These are phyloP conservation scores for Gonioctena quinquepunctata DNA, from an alignment of 1,140 invertebrate species.

Conservation along the genomic window DNA sequence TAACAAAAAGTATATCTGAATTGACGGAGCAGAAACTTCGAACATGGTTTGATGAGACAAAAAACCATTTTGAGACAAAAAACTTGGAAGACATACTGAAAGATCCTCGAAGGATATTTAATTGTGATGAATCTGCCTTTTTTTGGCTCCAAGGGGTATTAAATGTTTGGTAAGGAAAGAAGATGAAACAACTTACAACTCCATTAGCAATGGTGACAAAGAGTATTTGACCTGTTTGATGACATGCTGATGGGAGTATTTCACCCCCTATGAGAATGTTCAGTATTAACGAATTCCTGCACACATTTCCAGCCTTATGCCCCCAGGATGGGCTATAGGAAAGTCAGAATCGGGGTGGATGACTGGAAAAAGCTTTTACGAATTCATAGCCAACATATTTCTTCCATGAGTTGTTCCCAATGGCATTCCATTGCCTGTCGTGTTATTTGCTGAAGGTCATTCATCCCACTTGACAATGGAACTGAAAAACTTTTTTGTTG, in stretches of 20 bases:
- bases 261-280: conserved; percentile 21
- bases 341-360: conserved; percentile 54
- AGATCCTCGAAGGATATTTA: conserved; percentile 46
- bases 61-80: neutral
- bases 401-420: conserved; percentile 35
- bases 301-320: conserved; percentile 13
- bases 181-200: conserved; percentile 44
- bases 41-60: neutral
- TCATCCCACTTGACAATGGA: conserved; percentile 50
- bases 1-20: neutral
- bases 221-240: conserved; percentile 32
- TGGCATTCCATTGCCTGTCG: conserved; percentile 44
- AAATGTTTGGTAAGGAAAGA: conserved; percentile 41
- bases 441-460: conserved; percentile 57
- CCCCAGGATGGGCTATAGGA: conserved; percentile 42
- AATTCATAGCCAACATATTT: conserved; percentile 55
- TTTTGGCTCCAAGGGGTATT: conserved; percentile 41
- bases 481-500: conserved; percentile 50
- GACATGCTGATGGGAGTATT: conserved; percentile 14
- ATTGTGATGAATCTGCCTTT: conserved; percentile 53
- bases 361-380: conserved; percentile 53
- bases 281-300: conserved; percentile 10
- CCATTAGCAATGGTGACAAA: conserved; percentile 30
- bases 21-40: neutral
- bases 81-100: neutral